Evolutionary conservation across 2,113 vertebrate species (phyloP).

Genomic region (Laticauda laticaudata): DNA sequence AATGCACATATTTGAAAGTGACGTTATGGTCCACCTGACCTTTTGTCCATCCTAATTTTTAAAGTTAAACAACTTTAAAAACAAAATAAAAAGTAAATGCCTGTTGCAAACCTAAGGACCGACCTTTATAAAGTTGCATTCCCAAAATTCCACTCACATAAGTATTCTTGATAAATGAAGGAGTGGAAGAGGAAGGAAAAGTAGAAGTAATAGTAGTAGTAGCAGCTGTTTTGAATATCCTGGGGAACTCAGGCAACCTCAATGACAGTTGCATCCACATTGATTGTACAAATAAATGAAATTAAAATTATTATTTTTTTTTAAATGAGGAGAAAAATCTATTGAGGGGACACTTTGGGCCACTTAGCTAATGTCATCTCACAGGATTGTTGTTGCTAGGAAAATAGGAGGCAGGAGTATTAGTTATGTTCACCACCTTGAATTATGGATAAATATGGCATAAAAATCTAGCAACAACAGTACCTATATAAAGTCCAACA

Average conservation of each 20-base stretch:
- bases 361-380: neutral
- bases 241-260: neutral
- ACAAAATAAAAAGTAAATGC: neutral
- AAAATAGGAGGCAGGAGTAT: neutral
- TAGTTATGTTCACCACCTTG: neutral
- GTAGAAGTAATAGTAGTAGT: neutral
- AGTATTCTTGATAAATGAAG: neutral
- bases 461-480: neutral
- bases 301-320: neutral
- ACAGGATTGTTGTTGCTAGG: neutral
- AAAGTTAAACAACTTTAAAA: neutral
- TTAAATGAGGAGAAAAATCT: neutral
- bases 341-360: neutral
- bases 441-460: neutral
- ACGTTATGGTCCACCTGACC: neutral
- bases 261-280: neutral
- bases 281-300: neutral
- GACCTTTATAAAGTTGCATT: neutral
- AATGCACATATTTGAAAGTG: neutral
- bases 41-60: neutral
- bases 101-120: neutral
- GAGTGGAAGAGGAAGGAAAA: neutral
- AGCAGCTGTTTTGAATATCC: neutral
- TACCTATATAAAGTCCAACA: neutral
- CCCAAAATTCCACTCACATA: neutral